These are phyloP conservation scores for Drosophila nigritarsus DNA, from an alignment of 2,888 invertebrate species.

Conservation along the genomic window DNA sequence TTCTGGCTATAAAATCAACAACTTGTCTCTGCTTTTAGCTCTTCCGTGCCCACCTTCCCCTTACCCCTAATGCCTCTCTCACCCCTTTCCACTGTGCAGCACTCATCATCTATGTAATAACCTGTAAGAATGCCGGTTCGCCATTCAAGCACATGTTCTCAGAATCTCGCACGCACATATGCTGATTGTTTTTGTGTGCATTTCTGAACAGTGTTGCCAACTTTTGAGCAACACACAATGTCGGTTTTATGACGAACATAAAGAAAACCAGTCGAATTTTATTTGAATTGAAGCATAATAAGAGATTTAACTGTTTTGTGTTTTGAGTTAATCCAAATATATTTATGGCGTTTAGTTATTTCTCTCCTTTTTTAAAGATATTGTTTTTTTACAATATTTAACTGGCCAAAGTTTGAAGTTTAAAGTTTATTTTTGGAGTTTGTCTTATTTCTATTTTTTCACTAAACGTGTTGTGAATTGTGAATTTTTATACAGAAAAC, in stretches of 20 bases:
- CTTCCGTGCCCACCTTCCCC: not conserved
- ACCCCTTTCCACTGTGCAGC: not conserved
- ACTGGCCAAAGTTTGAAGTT: not conserved
- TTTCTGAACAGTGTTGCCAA: conserved; percentile 41
- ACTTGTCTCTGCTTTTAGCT: conserved; percentile 33
- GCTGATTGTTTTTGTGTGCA: conserved; percentile 43
- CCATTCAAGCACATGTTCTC: conserved; percentile 7
- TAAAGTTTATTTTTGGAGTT: not conserved
- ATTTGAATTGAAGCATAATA: not conserved
- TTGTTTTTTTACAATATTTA: not conserved
- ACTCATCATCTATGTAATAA: conserved; percentile 37
- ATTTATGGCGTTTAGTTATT: not conserved
- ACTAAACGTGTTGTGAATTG: not conserved
- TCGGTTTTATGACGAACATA: not conserved
- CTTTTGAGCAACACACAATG: not conserved
- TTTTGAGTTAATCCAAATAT: not conserved
- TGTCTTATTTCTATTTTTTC: not conserved
- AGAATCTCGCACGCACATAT: conserved; percentile 34
- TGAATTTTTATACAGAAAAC: not conserved
- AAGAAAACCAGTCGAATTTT: not conserved
- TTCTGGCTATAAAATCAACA: conserved; percentile 60
- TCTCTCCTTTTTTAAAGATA: no score
- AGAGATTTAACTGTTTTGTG: not conserved
- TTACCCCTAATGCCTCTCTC: not conserved
- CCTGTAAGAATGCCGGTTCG: conserved; percentile 25